Conservation (phyloP, 2,113 vertebrate species). For the Ginglymostoma cirratum region DNA sequence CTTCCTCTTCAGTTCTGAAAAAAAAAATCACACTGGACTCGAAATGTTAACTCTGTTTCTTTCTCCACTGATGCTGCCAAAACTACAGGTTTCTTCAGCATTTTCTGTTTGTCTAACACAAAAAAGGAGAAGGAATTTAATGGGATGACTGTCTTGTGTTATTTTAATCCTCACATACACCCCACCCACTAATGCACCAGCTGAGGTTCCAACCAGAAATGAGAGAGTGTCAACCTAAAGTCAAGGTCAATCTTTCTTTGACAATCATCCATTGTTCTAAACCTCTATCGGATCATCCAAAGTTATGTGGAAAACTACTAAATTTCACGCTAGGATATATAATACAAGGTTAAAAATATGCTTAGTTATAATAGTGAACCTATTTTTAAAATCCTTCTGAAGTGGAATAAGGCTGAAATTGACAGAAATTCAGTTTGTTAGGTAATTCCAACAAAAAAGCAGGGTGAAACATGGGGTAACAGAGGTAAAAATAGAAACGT, state of each 20-base stretch:
- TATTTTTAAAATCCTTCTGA: neutral
- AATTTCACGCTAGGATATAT: neutral
- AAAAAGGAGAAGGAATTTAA: neutral
- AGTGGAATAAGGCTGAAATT: neutral
- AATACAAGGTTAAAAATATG: neutral
- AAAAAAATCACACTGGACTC: too few species aligned
- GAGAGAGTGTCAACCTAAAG: neutral
- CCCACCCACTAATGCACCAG: neutral
- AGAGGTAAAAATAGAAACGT: too few species aligned
- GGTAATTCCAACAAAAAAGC: neutral
- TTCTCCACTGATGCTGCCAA: too few species aligned
- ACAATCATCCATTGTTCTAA: neutral
- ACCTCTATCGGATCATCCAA: neutral
- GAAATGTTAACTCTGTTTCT: too few species aligned
- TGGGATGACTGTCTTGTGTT: neutral
- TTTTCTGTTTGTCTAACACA: neutral
- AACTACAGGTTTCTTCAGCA: too few species aligned
- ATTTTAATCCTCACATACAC: neutral
- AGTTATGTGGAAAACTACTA: neutral
- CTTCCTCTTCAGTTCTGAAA: too few species aligned
- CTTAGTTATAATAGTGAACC: neutral
- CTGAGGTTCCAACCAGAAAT: neutral
- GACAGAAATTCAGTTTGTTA: neutral
- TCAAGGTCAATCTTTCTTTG: neutral
- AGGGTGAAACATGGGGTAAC: too few species aligned